Base-by-base conservation (phyloP, 2,888 invertebrate species). In the Microctonus brassicae region DNA sequence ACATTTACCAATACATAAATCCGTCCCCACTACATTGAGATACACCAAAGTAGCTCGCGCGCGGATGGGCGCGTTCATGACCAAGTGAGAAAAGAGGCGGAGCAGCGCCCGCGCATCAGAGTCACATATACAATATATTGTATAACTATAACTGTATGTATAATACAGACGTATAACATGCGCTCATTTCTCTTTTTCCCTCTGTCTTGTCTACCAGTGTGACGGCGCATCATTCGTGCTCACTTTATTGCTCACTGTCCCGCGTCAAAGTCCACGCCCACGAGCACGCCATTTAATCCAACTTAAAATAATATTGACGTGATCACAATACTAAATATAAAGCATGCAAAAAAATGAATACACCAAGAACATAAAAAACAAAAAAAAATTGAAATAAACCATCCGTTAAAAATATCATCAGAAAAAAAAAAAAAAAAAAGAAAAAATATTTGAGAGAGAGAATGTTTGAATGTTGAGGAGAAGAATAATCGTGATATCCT, bases 401-500 rank as follows among this genome's bases (percentile, higher is more conserved):
- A n/a, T n/a, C n/a, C n/a, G n/a, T n/a, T n/a, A n/a, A n/a, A n/a
- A n/a, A n/a, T n/a, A 36, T 36, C 42, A 10, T 26, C 20, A 36
- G 13, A 36, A 42, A 11, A 20, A 20, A 64, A 73, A 20, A 20
- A 64, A 73, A 20, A 29, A 52, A 29, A n/a, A 55, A 11, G 47
- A 69, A 65, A 74, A n/a, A n/a, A n/a, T n/a, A n/a, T n/a, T n/a
- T n/a, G n/a, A n/a, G n/a, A n/a, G n/a, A n/a, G n/a, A n/a, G n/a
- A n/a, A n/a, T n/a, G n/a, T n/a, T 62, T 66, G 42, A 69, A 55
- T 42, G 60, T 29, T 33, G 11, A 55, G 24, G 29, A 39, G 13
- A 76, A 78, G 79, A 82, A 83, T 83, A 82, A 84, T 84, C 82
- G 78, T 77, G 78, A 79, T 81, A 81, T 81, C 79, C 80, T 81